A percentile compares a stretch with the other conserved stretches of the same genome.
Conservation (phyloP, 2,797 vertebrate species). For the Phrynocephalus forsythii region DNA sequence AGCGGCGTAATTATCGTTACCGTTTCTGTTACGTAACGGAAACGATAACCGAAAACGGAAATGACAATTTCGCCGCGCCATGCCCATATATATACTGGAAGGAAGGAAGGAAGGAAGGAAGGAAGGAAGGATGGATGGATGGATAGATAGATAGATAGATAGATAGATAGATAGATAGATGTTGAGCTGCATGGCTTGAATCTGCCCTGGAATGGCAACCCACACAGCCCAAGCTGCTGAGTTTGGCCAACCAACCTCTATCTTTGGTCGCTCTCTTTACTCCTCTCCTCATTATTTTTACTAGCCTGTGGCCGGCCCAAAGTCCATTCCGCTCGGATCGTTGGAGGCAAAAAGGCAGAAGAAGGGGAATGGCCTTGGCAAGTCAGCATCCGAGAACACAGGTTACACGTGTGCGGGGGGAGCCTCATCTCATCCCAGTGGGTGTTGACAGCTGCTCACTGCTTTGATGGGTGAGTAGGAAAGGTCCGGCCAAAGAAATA, state of each 20-base stretch:
- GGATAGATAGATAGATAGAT: no score
- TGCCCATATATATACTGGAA: no score
- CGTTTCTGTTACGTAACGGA: no score
- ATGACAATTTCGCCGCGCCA: no score
- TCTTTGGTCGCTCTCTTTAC: no score
- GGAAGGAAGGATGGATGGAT: no score
- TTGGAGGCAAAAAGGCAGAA: constrained; percentile 66
- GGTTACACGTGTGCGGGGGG: constrained; percentile 78
- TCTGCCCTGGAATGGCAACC: neutral
- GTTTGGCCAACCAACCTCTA: neutral
- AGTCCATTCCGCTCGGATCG: constrained; percentile 56
- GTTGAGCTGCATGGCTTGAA: neutral
- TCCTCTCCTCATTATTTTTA: neutral
- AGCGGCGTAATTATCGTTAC: no score
- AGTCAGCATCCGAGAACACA: constrained; percentile 67
- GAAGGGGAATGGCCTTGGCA: constrained; percentile 85
- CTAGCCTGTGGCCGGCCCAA: constrained; percentile 64
- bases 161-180: no score
- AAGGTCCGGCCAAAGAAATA: neutral
- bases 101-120: no score
- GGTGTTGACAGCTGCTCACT: constrained; percentile 82
- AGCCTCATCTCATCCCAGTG: constrained; percentile 78
- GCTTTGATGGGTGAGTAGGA: constrained; percentile 68
- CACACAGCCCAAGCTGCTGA: neutral
- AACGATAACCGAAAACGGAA: no score